Evolutionary conservation across 30 jellyfish, hydroid and myxozoan genomes (phyloP), one percentile per base, ranked within the genome.

Genomic region (Mastigias papua): DNA sequence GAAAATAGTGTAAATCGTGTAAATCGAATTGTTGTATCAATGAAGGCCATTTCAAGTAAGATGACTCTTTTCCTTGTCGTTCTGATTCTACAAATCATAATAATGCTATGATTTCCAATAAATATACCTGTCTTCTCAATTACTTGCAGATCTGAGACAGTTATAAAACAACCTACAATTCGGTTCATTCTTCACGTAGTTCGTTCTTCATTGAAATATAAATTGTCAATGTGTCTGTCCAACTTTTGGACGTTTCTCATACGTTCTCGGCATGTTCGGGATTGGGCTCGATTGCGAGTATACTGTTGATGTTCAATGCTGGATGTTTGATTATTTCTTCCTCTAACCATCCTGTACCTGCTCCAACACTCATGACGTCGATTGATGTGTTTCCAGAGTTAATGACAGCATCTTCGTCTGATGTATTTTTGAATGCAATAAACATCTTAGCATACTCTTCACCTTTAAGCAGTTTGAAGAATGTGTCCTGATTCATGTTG

Each of bases 211-310:
- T 86, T 67, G 77, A 82, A 82, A 50, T 42, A 82, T 17, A 16
- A 37, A 27, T 60, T 4, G 51, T 46, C 58, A 33, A 82, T 51
- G 30, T 75, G 51, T 63, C 32, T 0, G 28, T 51, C 92, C 92
- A 82, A 30, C 17, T 13, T 11, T 58, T 23, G n/a, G 71, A 29
- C 0, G 35, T 48, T 27, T 82, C 54, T 30, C 34, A 6, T 37
- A 82, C 28, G 22, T 21, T 22, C 35, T 19, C 49, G 2, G 34
- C 76, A 33, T 82, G 92, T 20, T 29, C 77, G 17, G 22, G 35
- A 62, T 68, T 82, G 65, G 92, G 92, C 69, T 82, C 92, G 25
- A 82, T 69, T 22, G 86, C 92, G 32, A 13, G 73, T 30, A 67
- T 66, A 29, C 28, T 37, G 21, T 34, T 49, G 25, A 68, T 27